Evolutionary conservation across 2,888 invertebrate genomes (phyloP).

Genomic region (Penaeus monodon): DNA sequence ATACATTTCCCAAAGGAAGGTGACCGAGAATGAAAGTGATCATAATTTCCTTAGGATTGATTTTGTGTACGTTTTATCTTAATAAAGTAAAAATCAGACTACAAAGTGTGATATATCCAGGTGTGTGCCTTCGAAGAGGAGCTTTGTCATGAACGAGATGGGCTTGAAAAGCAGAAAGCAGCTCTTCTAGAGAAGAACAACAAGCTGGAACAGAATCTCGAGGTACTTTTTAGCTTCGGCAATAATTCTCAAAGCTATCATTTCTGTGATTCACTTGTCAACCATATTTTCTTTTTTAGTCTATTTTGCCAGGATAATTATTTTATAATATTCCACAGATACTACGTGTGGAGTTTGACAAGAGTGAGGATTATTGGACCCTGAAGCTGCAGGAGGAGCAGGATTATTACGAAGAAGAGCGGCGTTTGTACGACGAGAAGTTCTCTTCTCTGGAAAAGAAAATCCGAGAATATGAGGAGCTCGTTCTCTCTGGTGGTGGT

Average conservation of each 20-base stretch:
- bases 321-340: conserved; percentile 70
- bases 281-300: neutral
- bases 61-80: neutral
- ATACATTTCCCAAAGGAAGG: too few species aligned
- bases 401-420: conserved; percentile 77
- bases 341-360: conserved; percentile 83
- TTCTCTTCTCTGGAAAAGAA: conserved; percentile 80
- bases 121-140: conserved; percentile 43
- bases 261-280: too few species aligned
- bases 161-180: conserved; percentile 60
- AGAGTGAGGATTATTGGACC: conserved; percentile 88
- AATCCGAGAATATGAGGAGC: conserved; percentile 70
- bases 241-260: too few species aligned
- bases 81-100: neutral
- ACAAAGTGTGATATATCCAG: neutral
- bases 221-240: conserved; percentile 19
- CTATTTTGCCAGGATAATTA: neutral
- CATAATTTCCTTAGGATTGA: neutral
- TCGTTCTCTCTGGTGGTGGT: conserved; percentile 37
- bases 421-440: conserved; percentile 73
- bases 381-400: conserved; percentile 83
- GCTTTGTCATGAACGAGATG: conserved; percentile 42
- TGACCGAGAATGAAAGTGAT: neutral
- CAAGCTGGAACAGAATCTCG: conserved; percentile 56
- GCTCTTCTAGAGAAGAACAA: conserved; percentile 46